Base-by-base conservation (phyloP, 2,888 invertebrate species). In the Latheticus oryzae region DNA sequence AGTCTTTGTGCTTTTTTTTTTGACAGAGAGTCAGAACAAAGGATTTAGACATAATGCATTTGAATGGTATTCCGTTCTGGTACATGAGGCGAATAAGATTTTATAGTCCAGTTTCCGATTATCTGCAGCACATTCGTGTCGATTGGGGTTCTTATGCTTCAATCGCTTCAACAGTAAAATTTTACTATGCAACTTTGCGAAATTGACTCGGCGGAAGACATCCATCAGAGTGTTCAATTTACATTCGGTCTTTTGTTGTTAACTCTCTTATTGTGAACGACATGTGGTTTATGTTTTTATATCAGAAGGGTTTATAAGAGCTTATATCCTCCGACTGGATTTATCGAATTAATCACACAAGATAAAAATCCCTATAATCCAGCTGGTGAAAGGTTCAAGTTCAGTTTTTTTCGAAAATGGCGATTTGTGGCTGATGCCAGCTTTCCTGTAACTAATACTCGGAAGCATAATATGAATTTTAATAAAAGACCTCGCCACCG, bases 41-140 rank as follows among this genome's bases (percentile, higher is more conserved):
- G 45, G 21, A 43, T 32, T 45, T 45, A 30, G 45, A 30, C 21
- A 33, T 45, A 45, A 45, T 45, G 32, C 45, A 15, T 19, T n/a
- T 11, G 32, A 32, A 30, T 13, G 45, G 45, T 45, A 33, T 45
- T 45, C 32, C 32, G 15, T 12, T 26, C 40, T 26, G 21, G 21
- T 32, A 24, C 33, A 35, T 16, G 38, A 38, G 5, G 38, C 30
- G 38, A 51, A 50, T 45, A 45, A 33, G 47, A 51, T 51, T 38
- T 51, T 51, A 51, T 51, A 24, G 38, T 38, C 40, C 38, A 38
- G 30, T 51, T 51, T 51, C 51, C 28, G 51, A 51, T 51, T 51
- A 51, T 38, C 38, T 51, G 21, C 12, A 28, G 51, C 26, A 45
- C 30, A 50, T 50, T 50, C 47, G 4, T 13, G 16, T 3, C 21